Evolutionary conservation across 2,888 invertebrate species (phyloP).

Genomic region (Germaria angustata): DNA sequence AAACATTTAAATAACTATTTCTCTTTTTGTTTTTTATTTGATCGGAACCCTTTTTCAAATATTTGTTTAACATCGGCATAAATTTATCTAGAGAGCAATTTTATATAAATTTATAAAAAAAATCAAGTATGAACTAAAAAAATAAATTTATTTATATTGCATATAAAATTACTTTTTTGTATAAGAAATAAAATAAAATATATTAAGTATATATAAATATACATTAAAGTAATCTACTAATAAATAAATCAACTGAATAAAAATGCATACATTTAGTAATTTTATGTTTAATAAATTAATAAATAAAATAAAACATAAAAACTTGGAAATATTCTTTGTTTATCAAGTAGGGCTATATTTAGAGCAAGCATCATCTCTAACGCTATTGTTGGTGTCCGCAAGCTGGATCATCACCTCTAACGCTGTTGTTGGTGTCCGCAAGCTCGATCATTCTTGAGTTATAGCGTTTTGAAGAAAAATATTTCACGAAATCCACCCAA

Average conservation of each 20-base stretch:
- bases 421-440: too few species aligned
- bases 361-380: too few species aligned
- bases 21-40: constrained; percentile 3
- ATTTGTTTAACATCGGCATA: not conserved
- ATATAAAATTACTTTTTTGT: constrained; percentile 63
- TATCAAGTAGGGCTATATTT: too few species aligned
- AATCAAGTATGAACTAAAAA: constrained; percentile 17
- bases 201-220: constrained; percentile 70
- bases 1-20: constrained; percentile 28
- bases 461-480: too few species aligned
- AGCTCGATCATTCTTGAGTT: too few species aligned
- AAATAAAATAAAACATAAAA: constrained; percentile 69
- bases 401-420: too few species aligned
- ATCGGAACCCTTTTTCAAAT: not conserved
- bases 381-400: too few species aligned
- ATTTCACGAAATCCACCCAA: too few species aligned
- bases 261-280: constrained; percentile 70
- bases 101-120: constrained; percentile 23
- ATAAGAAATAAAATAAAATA: constrained; percentile 61
- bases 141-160: constrained; percentile 47
- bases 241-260: constrained; percentile 68
- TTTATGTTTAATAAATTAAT: constrained; percentile 72
- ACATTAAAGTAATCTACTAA: constrained; percentile 70
- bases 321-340: constrained; percentile 5
- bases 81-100: constrained; percentile 18